Evolutionary conservation across 2,113 vertebrate genomes (phyloP).

Genomic region (Cygnus buccinator): DNA sequence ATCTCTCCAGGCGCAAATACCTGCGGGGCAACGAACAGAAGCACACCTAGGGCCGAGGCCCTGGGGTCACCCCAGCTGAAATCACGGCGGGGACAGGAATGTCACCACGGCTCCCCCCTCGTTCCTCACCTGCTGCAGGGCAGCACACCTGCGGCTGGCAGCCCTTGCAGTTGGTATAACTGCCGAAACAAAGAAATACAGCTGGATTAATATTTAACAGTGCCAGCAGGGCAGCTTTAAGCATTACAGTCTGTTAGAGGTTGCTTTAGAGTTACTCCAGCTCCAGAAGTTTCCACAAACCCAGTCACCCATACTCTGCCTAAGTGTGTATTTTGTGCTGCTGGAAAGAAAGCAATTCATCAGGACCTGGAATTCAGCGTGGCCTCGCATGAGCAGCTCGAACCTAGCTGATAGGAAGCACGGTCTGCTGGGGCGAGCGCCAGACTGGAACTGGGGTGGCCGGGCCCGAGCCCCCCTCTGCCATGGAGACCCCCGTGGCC

Average conservation of each 20-base stretch:
- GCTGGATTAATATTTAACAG: constrained; percentile 13
- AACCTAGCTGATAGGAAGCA: neutral
- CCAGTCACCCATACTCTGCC: constrained; percentile 5
- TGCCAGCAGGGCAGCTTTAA: neutral
- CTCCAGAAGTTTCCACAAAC: neutral
- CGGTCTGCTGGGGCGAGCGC: constrained; percentile 19
- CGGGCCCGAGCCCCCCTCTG: neutral
- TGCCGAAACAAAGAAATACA: neutral
- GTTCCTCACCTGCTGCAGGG: neutral
- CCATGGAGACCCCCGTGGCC: neutral
- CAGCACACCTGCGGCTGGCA: neutral
- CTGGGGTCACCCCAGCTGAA: rapidly evolving
- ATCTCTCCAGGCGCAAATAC: neutral
- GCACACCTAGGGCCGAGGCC: neutral
- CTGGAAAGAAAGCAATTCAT: neutral
- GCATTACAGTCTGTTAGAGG: neutral
- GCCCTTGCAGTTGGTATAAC: neutral
- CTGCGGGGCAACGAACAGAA: neutral
- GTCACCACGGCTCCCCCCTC: neutral
- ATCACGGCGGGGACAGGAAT: neutral
- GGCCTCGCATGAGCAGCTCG: neutral
- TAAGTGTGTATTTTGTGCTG: neutral
- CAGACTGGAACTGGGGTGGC: neutral
- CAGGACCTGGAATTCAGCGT: constrained; percentile 20
- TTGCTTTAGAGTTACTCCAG: neutral